These are phyloP conservation scores for Sarotherodon lohbergeri DNA, from an alignment of 2,113 vertebrate species.

Conservation along the genomic window DNA sequence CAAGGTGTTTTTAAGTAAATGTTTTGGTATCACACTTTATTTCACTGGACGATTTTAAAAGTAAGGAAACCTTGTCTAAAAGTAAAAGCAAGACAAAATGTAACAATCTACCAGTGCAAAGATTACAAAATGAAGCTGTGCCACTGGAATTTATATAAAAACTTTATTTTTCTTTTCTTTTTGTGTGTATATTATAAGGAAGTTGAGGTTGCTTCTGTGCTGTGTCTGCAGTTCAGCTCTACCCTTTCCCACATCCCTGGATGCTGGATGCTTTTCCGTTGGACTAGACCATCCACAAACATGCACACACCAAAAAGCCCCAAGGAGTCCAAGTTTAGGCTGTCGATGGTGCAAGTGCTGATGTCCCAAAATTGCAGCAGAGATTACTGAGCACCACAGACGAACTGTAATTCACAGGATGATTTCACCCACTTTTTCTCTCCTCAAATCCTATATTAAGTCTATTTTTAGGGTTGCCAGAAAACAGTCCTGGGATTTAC, in stretches of 20 bases:
- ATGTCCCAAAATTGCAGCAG: slow-evolving; percentile 9
- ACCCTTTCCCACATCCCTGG: neutral
- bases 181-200: neutral
- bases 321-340: neutral
- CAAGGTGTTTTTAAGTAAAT: neutral
- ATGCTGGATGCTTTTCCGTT: neutral
- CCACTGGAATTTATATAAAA: neutral
- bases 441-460: neutral
- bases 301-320: neutral
- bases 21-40: neutral
- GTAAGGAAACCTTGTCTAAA: neutral
- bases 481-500: neutral
- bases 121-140: neutral
- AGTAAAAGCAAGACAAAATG: neutral
- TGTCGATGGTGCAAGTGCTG: neutral
- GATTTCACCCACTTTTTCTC: neutral
- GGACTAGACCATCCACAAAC: neutral
- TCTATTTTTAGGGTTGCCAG: neutral
- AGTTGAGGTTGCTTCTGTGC: neutral
- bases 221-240: neutral
- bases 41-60: neutral
- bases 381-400: slow-evolving; percentile 4
- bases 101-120: neutral
- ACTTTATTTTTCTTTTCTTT: neutral
- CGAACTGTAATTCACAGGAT: slow-evolving; percentile 13